These are phyloP conservation scores for Colaptes auratus DNA, from an alignment of 2,113 vertebrate genomes.

Conservation along the genomic window DNA sequence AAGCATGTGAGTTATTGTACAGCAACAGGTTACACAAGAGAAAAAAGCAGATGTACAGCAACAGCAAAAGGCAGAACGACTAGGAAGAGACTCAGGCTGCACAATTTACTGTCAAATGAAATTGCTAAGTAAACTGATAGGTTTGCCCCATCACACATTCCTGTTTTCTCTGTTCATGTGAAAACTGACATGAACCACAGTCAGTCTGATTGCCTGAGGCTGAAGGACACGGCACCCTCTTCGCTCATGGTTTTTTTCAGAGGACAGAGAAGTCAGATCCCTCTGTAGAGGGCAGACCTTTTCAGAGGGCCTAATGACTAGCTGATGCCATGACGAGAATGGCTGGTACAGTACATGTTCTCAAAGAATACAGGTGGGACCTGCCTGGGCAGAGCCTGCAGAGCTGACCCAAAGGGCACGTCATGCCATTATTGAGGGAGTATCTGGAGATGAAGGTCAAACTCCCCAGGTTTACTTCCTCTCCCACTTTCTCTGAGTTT, in stretches of 20 bases:
- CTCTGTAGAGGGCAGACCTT: neutral
- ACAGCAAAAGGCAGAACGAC: neutral
- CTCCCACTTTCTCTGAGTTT: neutral
- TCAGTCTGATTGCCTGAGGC: accelerated
- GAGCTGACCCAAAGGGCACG: neutral
- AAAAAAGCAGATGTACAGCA: neutral
- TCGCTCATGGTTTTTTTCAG: neutral
- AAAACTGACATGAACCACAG: neutral
- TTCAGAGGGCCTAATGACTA: neutral
- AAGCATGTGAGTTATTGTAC: neutral
- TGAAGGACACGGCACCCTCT: neutral
- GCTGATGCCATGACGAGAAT: neutral
- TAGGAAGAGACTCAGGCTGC: neutral
- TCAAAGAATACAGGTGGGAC: neutral
- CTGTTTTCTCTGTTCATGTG: accelerated
- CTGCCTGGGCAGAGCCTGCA: neutral
- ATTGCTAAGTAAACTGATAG: neutral
- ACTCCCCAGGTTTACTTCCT: neutral
- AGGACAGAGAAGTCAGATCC: neutral
- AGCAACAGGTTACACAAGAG: neutral
- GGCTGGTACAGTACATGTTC: accelerated
- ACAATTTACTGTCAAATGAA: neutral
- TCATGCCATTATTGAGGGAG: accelerated
- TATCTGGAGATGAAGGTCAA: neutral
- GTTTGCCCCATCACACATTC: neutral